Evolutionary conservation across 2,113 vertebrate genomes (phyloP).

Genomic region (Esox niger): DNA sequence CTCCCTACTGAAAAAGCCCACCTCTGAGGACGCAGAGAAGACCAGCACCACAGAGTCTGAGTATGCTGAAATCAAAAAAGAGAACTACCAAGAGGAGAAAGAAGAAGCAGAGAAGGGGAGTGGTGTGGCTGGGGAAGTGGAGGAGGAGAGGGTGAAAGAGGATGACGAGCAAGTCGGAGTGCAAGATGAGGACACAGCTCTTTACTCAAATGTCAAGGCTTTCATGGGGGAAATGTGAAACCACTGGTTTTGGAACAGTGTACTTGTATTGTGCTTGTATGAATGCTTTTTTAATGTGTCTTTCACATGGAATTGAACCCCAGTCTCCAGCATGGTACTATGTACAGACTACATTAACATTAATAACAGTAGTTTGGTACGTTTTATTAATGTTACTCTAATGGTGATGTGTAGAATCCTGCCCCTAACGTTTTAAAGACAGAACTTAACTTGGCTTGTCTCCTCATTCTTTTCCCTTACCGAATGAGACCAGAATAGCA

Average conservation of each 20-base stretch:
- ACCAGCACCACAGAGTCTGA: slow-evolving; percentile 40
- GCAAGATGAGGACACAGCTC: not conserved
- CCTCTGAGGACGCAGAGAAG: not conserved
- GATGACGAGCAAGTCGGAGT: not conserved
- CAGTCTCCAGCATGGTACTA: too few relatives aligned
- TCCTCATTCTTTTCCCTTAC: too few relatives aligned
- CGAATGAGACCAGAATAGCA: too few relatives aligned
- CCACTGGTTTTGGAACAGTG: not conserved
- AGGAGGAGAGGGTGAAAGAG: not conserved
- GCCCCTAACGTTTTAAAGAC: too few relatives aligned
- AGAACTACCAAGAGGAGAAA: not conserved
- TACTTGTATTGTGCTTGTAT: too few relatives aligned
- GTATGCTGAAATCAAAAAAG: slow-evolving; percentile 63
- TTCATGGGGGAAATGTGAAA: slow-evolving; percentile 8
- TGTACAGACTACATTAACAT: too few relatives aligned
- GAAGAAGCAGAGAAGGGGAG: not conserved
- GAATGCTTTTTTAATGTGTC: too few relatives aligned
- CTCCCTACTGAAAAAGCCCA: slow-evolving; percentile 25
- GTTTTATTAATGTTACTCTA: too few relatives aligned
- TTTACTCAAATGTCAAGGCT: slow-evolving; percentile 34
- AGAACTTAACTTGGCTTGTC: too few relatives aligned
- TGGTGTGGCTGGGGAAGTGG: not conserved
- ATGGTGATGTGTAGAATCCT: too few relatives aligned
- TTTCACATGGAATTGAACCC: too few relatives aligned
- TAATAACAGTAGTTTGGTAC: too few relatives aligned